Base-by-base conservation (phyloP, 1,140 invertebrate species). In the Macrobrachium rosenbergii region DNA sequence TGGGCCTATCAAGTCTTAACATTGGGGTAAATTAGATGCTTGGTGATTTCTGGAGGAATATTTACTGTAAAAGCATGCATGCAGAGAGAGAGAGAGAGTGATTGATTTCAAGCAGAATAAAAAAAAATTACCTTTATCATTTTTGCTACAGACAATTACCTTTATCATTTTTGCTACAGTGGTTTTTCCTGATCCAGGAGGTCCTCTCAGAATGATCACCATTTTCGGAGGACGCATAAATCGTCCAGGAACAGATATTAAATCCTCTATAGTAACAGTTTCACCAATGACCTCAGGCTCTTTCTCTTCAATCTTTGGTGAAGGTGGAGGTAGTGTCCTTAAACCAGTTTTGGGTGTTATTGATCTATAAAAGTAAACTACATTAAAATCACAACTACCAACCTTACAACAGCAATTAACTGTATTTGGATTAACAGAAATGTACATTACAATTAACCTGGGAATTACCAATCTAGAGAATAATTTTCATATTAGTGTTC, bases 131-230 rank as follows among this genome's bases (percentile, higher is more conserved):
- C 88, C 84, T 90, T 90, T 12, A 90, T 89, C 82, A 87, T 86
- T 77, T 84, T 89, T 7, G 89, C 89, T 21, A 88, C 77, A 62
- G 87, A n/a, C n/a, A 8, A 5, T 52, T 63, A 90, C 88, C 84
- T 90, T 90, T 12, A 90, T 89, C 82, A 87, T 86, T 77, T 84
- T 89, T 7, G 89, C 89, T 21, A 88, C 77, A 62, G 87, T 88
- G 17, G 87, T 88, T 73, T 90, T 90, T 45, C 89, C 89, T 43
- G 96, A 96, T 3, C 97, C 97, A 21, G 97, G 97, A 77, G 96
- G 94, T 86, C 98, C 98, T 92, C 98, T 92, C 17, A 99, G 92
- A 90, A 99, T 96, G 79, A 99, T 95, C 37, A 96, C 96, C 89
- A 99, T 96, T 91, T 96, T 95, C 37, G 94, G 93, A 73, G 97